Evolutionary conservation across 2,888 invertebrate species (phyloP).

Genomic region (Neoscelio sp.): DNA sequence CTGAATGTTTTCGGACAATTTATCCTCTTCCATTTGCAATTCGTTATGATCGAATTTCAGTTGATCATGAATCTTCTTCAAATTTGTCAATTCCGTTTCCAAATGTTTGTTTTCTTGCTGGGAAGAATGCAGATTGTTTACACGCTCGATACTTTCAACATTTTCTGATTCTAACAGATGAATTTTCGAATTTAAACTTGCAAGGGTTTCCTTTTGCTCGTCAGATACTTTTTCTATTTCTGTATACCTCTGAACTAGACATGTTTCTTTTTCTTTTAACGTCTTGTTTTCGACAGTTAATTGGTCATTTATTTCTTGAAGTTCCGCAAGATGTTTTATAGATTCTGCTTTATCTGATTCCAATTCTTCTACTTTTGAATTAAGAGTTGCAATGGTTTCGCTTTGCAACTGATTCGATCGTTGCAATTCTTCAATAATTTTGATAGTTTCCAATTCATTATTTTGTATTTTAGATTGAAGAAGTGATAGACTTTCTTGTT

Average conservation of each 20-base stretch:
- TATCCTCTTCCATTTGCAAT: constrained; percentile 29
- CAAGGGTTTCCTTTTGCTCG: background rate
- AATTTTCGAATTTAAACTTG: constrained; percentile 35
- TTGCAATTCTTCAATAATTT: constrained; percentile 12
- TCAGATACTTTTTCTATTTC: background rate
- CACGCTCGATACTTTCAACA: background rate
- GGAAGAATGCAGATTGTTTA: constrained; percentile 13
- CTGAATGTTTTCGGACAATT: constrained; percentile 28
- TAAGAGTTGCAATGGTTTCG: background rate
- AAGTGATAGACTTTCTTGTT: too few species aligned
- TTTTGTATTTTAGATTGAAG: too few species aligned
- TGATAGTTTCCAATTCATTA: too few species aligned
- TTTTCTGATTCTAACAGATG: constrained; percentile 45
- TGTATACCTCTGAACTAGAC: background rate
- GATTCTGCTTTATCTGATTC: constrained; percentile 28
- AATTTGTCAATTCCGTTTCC: constrained; percentile 39
- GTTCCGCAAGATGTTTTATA: background rate
- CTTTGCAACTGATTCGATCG: background rate
- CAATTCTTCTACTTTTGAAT: constrained; percentile 38
- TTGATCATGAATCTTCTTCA: constrained; percentile 32
- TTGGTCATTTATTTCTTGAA: background rate
- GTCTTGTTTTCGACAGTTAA: constrained; percentile 15
- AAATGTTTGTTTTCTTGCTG: constrained; percentile 56
- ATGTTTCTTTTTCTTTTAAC: constrained; percentile 38
- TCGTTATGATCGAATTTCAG: constrained; percentile 14